Conservation (phyloP, 1,140 invertebrate species). For the Lethrus apterus region DNA sequence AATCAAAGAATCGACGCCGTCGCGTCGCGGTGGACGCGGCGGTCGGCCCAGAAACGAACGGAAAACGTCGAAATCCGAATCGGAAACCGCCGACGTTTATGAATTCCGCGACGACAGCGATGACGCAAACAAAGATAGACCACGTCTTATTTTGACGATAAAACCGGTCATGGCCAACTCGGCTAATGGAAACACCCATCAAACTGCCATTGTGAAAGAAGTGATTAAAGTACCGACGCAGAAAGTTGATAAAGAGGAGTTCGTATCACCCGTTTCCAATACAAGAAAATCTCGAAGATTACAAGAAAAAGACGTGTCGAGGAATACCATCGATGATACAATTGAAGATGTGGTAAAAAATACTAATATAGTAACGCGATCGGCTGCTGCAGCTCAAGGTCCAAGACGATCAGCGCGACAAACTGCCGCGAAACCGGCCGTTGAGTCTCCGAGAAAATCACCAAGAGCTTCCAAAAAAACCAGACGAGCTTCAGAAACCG, state of each 20-base stretch:
- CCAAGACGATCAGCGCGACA: conserved; percentile 27
- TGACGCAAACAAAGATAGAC: conserved; percentile 56
- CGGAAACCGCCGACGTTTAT: conserved; percentile 58
- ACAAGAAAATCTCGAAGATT: conserved; percentile 72
- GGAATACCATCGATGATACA: conserved; percentile 72
- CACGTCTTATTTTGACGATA: conserved; percentile 69
- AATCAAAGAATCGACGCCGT: conserved; percentile 42
- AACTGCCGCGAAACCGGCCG: conserved; percentile 33
- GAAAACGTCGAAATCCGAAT: conserved; percentile 49
- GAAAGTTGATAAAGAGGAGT: conserved; percentile 54
- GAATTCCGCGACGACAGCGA: conserved; percentile 79
- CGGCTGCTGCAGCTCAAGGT: conserved; percentile 33
- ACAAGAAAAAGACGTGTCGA: conserved; percentile 63
- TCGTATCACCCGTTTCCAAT: conserved; percentile 51
- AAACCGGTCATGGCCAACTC: conserved; percentile 52
- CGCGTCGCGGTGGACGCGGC: conserved; percentile 45
- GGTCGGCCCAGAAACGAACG: conserved; percentile 47
- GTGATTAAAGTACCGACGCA: conserved; percentile 30
- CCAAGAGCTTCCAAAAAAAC: conserved; percentile 53
- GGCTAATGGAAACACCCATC: conserved; percentile 31
- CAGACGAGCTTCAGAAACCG: conserved; percentile 54
- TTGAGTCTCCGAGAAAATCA: conserved; percentile 48
- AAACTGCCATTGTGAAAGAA: conserved; percentile 48
- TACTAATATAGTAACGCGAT: conserved; percentile 37
- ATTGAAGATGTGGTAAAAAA: conserved; percentile 79